Evolutionary conservation across 2,113 vertebrate species (phyloP).

Genomic region (Gymnorhina tibicen): DNA sequence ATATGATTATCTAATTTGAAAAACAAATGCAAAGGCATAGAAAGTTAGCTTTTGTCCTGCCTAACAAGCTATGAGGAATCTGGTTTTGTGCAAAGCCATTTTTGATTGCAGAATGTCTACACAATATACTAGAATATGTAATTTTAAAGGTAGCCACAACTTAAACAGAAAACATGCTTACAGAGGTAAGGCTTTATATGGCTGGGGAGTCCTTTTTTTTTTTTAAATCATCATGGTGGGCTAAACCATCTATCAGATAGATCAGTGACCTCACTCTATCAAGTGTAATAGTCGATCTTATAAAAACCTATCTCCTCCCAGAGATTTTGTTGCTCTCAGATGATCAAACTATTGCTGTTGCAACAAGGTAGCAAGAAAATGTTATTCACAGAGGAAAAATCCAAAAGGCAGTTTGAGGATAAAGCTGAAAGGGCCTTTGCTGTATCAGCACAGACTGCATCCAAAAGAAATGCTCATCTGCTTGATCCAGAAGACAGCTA

Average conservation of each 20-base stretch:
- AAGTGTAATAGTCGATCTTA: background rate
- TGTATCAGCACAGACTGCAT: background rate
- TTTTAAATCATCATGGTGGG: rapidly evolving
- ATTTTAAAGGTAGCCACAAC: background rate
- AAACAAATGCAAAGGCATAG: background rate
- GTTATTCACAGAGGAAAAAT: background rate
- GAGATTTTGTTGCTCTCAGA: background rate
- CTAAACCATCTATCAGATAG: background rate
- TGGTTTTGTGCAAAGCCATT: background rate
- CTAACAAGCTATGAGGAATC: background rate
- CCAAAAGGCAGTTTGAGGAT: background rate
- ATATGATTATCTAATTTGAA: background rate
- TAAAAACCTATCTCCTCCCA: background rate
- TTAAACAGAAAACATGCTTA: background rate
- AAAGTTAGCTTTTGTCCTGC: background rate
- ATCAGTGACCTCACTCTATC: background rate
- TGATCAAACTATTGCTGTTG: background rate
- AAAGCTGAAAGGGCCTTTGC: background rate
- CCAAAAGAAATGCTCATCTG: rapidly evolving
- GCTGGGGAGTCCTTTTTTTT: background rate
- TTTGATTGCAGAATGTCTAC: background rate
- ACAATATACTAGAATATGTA: background rate
- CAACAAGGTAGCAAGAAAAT: background rate
- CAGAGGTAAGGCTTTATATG: background rate
- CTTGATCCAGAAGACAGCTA: background rate